phyloP scores from a whole-genome alignment of 2,113 vertebrate genomes.

The Corythoichthys haematopterus region DNA sequence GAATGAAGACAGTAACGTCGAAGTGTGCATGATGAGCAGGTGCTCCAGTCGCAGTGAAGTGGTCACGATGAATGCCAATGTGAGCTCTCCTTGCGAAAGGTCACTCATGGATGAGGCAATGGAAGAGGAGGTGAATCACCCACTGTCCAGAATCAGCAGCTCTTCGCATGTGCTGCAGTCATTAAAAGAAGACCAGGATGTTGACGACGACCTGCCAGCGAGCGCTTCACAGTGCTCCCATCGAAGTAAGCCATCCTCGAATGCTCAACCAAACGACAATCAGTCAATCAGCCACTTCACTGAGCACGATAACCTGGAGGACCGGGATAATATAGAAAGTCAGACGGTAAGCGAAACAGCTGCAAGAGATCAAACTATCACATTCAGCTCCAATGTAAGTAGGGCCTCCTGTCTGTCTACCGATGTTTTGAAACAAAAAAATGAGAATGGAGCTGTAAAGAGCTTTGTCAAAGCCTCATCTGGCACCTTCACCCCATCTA shows the following conservation, averaged over 20 bases:
- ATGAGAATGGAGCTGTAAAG: slow-evolving; percentile 29
- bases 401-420: slow-evolving; percentile 28
- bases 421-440: slow-evolving; percentile 8
- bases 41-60: slow-evolving; percentile 58
- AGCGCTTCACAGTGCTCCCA: slow-evolving; percentile 49
- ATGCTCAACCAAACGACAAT: slow-evolving; percentile 3
- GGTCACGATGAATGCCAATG: slow-evolving; percentile 15
- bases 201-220: slow-evolving; percentile 51
- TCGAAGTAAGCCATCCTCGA: slow-evolving; percentile 6
- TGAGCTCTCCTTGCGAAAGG: slow-evolving; percentile 23
- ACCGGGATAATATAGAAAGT: slow-evolving; percentile 14
- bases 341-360: slow-evolving; percentile 18
- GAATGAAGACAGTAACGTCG: slow-evolving; percentile 55
- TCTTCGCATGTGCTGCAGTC: slow-evolving; percentile 59
- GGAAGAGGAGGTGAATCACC: slow-evolving; percentile 32
- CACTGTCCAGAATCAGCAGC: slow-evolving; percentile 46
- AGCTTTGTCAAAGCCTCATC: slow-evolving; percentile 47
- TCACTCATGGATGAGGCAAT: slow-evolving; percentile 34
- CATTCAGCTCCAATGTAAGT: slow-evolving; percentile 34
- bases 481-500: slow-evolving; percentile 31
- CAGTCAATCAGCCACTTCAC: slow-evolving; percentile 11
- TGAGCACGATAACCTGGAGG: slow-evolving; percentile 13
- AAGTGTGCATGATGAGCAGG: slow-evolving; percentile 59
- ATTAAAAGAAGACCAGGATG: slow-evolving; percentile 51
- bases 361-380: slow-evolving; percentile 18